Conservation (phyloP, 2,888 invertebrate genomes). For the Mimumesa dahlbomi region DNA sequence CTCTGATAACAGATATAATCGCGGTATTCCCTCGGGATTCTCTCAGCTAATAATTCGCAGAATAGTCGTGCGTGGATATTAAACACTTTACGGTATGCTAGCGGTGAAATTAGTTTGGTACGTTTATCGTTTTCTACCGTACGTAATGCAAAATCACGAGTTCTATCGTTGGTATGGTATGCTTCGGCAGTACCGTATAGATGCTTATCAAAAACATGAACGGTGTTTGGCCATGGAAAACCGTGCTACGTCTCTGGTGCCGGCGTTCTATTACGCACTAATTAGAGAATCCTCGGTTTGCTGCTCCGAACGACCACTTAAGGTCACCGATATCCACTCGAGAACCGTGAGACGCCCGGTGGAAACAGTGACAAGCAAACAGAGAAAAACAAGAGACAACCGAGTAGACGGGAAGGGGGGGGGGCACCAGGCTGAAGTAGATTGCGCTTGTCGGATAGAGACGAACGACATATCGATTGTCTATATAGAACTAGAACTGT, state of each 20-base stretch:
- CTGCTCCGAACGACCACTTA: conserved; percentile 48
- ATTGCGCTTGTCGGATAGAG: not conserved
- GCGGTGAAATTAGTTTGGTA: not conserved
- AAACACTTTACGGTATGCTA: not conserved
- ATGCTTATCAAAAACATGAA: conserved; percentile 33
- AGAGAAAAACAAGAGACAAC: conserved; percentile 23
- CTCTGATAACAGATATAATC: too few species aligned
- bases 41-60: not conserved
- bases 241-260: conserved; percentile 16
- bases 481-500: too few species aligned
- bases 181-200: not conserved
- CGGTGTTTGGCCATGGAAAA: conserved; percentile 41
- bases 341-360: conserved; percentile 4
- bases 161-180: conserved; percentile 5
- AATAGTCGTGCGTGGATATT: not conserved
- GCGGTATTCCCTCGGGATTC: not conserved
- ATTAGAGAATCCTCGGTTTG: conserved; percentile 55
- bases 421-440: too few species aligned
- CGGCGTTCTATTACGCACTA: conserved; percentile 48
- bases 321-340: conserved; percentile 38
- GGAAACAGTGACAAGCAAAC: conserved; percentile 9
- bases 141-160: not conserved
- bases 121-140: not conserved
- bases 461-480: conserved; percentile 23
- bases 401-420: not conserved